phyloP scores from a whole-genome alignment of 2,797 vertebrate genomes.

The Triplophysa yarkandensis region DNA sequence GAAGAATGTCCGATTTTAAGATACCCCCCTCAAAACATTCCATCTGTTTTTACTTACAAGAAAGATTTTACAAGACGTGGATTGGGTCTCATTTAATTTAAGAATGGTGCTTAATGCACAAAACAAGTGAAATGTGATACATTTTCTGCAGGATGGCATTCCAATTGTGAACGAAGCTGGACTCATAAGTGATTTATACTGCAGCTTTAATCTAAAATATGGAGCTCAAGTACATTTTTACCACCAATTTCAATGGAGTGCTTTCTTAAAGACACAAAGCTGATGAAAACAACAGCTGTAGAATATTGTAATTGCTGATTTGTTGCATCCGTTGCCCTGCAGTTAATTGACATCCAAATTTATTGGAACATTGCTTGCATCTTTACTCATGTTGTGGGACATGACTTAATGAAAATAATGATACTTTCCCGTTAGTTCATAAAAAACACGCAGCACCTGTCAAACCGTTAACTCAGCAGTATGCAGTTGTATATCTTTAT shows the following conservation, averaged over 20 bases:
- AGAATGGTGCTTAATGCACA: neutral
- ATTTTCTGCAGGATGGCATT: too few relatives aligned
- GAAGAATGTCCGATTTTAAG: slow-evolving; percentile 7
- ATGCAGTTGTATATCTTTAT: slow-evolving; percentile 39
- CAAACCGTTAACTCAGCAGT: slow-evolving; percentile 17
- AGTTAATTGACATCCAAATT: neutral
- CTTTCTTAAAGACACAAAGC: too few relatives aligned
- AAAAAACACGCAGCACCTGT: slow-evolving; percentile 30
- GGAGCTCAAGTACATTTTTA: too few relatives aligned
- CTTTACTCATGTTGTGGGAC: neutral
- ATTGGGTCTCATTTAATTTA: slow-evolving; percentile 8
- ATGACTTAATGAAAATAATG: neutral
- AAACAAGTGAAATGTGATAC: too few relatives aligned
- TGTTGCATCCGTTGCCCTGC: neutral
- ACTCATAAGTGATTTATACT: too few relatives aligned
- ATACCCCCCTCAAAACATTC: slow-evolving; percentile 16
- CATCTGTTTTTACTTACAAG: slow-evolving; percentile 56
- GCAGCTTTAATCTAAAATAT: too few relatives aligned
- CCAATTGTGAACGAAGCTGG: too few relatives aligned
- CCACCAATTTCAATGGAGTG: neutral
- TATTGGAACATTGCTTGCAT: neutral
- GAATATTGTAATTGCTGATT: neutral
- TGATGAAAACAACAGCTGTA: neutral
- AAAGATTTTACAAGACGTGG: slow-evolving; percentile 48
- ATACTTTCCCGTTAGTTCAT: slow-evolving; percentile 27